These are phyloP conservation scores for Phoeniculus purpureus DNA, from an alignment of 2,797 vertebrate species.

Conservation along the genomic window DNA sequence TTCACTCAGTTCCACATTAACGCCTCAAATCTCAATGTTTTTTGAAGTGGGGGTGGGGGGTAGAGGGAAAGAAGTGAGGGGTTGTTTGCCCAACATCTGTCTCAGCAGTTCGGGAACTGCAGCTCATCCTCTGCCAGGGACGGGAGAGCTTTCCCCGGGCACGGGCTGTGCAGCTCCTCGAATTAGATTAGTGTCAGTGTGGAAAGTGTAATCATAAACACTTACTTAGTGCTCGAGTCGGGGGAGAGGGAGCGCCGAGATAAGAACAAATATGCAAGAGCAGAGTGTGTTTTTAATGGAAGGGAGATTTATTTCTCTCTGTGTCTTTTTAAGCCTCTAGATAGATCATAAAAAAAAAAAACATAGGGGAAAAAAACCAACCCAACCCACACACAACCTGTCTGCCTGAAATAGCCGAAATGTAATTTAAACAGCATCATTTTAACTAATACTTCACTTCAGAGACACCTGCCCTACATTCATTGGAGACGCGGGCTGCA, in stretches of 20 bases:
- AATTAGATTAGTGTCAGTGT: constrained; percentile 55
- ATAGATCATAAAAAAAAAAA: constrained; percentile 73
- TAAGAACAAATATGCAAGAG: constrained; percentile 75
- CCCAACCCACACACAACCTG: constrained; percentile 65
- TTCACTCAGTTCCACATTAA: rapidly evolving
- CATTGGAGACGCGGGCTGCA: constrained; percentile 64
- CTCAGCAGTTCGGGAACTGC: neutral
- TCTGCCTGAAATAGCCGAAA: constrained; percentile 70
- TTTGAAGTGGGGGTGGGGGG: neutral
- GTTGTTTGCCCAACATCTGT: neutral
- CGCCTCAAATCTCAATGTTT: rapidly evolving
- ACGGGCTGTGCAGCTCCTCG: neutral
- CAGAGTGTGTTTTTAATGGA: constrained; percentile 72
- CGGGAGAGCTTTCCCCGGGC: neutral
- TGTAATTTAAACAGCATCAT: constrained; percentile 78
- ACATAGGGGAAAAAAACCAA: constrained; percentile 63
- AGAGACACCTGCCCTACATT: constrained; percentile 75
- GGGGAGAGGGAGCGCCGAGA: neutral
- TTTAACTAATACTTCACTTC: constrained; percentile 77
- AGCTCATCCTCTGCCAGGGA: neutral
- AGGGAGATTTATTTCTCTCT: constrained; percentile 77
- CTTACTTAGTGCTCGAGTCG: constrained; percentile 43
- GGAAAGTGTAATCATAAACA: constrained; percentile 53
- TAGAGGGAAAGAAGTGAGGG: too few species aligned
- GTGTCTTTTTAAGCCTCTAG: constrained; percentile 77